Evolutionary conservation across 92 coral and sea anemone genomes (phyloP).

Genomic region (Epizoanthus fatuus): DNA sequence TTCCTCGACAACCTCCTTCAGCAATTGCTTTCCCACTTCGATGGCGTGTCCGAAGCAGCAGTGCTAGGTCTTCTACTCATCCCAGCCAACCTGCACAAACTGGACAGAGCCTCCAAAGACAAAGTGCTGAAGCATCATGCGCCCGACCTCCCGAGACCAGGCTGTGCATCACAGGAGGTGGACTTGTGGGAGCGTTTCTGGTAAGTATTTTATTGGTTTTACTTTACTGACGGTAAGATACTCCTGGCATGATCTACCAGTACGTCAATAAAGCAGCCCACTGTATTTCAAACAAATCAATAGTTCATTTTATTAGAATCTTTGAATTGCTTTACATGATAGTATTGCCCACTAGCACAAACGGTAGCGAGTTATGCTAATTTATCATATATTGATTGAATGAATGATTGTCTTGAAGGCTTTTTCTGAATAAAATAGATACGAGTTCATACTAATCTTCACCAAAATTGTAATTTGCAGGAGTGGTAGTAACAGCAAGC

Average conservation of each 20-base stretch:
- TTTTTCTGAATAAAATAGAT: constrained; percentile 2
- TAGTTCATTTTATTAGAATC: constrained; percentile 12
- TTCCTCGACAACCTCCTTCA: constrained; percentile 73
- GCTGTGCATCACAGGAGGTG: constrained; percentile 23
- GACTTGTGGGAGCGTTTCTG: constrained; percentile 13
- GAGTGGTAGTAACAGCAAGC: constrained; percentile 23
- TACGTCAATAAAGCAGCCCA: constrained; percentile 14
- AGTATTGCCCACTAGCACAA: constrained; percentile 12
- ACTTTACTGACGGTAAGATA: constrained; percentile 13
- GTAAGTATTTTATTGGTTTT: background rate
- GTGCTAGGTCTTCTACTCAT: constrained; percentile 69
- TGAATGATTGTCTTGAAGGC: constrained; percentile 3
- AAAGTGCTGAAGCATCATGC: constrained; percentile 23
- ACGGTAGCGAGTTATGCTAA: background rate
- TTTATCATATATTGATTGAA: background rate
- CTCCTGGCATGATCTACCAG: constrained; percentile 11
- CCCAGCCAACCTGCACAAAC: constrained; percentile 42
- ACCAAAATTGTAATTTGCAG: constrained; percentile 10
- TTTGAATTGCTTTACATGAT: constrained; percentile 4
- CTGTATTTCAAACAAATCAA: constrained; percentile 11
- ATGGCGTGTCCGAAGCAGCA: constrained; percentile 72
- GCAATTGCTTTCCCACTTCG: constrained; percentile 63
- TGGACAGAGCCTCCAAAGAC: constrained; percentile 18
- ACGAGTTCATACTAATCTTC: constrained; percentile 23
- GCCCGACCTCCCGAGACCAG: constrained; percentile 17